Percentiles rank a stretch among this genome's conserved stretches.
phyloP scores from a whole-genome alignment of 1,140 invertebrate genomes.

The Drosophila kepulauana region DNA sequence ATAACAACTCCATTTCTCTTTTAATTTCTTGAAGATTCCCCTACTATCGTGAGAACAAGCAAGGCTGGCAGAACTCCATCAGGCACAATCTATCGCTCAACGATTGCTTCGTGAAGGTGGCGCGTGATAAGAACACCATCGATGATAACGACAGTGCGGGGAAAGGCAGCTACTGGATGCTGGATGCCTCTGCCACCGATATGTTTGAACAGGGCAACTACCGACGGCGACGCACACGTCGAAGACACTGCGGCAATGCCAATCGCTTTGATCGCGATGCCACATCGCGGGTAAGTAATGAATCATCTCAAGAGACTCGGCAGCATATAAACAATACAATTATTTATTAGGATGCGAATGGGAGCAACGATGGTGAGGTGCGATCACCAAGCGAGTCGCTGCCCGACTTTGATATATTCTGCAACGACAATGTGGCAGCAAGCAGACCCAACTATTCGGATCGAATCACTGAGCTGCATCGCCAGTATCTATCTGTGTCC shows the following conservation, averaged over 20 bases:
- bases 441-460: constrained; percentile 75
- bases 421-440: constrained; percentile 51
- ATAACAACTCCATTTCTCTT: background rate
- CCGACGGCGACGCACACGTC: constrained; percentile 87
- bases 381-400: constrained; percentile 50
- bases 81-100: constrained; percentile 96
- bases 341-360: constrained; percentile 55
- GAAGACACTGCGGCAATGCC: constrained; percentile 67
- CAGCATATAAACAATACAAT: constrained; percentile 4
- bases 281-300: constrained; percentile 29
- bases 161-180: constrained; percentile 95
- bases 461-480: constrained; percentile 80
- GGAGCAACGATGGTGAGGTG: constrained; percentile 43
- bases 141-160: constrained; percentile 87
- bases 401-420: constrained; percentile 71
- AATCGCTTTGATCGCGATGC: constrained; percentile 56
- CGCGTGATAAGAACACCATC: constrained; percentile 90
- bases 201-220: constrained; percentile 98
- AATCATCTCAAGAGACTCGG: background rate
- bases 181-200: constrained; percentile 93
- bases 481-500: constrained; percentile 79
- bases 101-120: constrained; percentile 96
- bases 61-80: constrained; percentile 95
- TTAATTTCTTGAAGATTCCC: constrained; percentile 88
- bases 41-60: constrained; percentile 90